Percentiles rank a stretch among this genome's conserved stretches.
Conservation (phyloP, 2,113 vertebrate species). For the Chlorocebus sabaeus region DNA sequence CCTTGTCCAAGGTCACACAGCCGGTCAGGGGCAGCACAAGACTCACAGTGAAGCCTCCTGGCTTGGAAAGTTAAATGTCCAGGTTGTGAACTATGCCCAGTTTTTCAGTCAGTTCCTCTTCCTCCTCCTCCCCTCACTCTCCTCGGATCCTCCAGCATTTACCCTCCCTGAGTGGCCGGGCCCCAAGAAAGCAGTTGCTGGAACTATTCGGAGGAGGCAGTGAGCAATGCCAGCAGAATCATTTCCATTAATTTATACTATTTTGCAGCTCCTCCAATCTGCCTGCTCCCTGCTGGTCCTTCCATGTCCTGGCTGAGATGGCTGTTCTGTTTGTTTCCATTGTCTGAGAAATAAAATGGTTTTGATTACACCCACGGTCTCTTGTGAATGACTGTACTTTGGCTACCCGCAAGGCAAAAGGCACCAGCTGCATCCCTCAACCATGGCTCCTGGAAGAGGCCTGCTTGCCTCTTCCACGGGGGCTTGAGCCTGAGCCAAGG, state of each 20-base stretch:
- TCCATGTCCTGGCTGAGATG: constrained; percentile 43
- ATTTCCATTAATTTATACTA: constrained; percentile 42
- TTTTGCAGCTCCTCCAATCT: constrained; percentile 36
- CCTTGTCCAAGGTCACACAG: neutral
- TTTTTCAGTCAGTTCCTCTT: neutral
- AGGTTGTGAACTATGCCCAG: neutral
- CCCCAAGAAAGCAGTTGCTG: neutral
- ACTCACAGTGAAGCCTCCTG: neutral
- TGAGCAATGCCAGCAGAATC: neutral
- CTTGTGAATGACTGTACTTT: constrained; percentile 29
- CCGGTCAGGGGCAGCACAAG: neutral
- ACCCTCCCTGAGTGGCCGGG: neutral
- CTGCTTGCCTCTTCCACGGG: neutral
- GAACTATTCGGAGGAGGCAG: neutral
- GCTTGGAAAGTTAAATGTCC: neutral
- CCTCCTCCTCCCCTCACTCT: neutral
- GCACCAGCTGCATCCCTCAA: constrained; percentile 12
- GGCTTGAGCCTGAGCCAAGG: neutral
- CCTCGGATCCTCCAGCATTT: neutral
- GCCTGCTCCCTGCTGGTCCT: constrained; percentile 59
- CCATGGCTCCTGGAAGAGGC: neutral
- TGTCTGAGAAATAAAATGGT: constrained; percentile 65
- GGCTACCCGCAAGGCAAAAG: constrained; percentile 56
- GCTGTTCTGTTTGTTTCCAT: constrained; percentile 75
- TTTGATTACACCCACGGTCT: constrained; percentile 70